phyloP scores from a whole-genome alignment of 1,140 invertebrate genomes.

The Zaprionus kolodkinae region DNA sequence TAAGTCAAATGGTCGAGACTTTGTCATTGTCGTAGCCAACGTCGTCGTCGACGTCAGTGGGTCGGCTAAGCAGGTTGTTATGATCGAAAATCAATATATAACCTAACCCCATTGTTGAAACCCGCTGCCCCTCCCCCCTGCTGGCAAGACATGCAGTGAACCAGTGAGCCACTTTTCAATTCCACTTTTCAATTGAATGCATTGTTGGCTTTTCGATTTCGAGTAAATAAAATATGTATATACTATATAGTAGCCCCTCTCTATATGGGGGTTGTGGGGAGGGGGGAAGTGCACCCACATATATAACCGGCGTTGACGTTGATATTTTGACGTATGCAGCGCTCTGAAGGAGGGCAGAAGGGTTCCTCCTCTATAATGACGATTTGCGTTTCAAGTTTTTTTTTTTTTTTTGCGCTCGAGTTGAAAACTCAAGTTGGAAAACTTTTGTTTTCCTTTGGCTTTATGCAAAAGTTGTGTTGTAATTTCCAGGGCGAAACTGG shows the following conservation, averaged over 20 bases:
- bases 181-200: slow-evolving; percentile 30
- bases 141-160: slow-evolving; percentile 31
- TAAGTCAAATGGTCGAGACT: slow-evolving; percentile 43
- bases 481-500: slow-evolving; percentile 38
- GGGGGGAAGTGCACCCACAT: neutral
- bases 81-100: slow-evolving; percentile 79
- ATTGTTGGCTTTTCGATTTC: slow-evolving; percentile 34
- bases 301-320: neutral
- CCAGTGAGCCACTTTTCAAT: slow-evolving; percentile 23
- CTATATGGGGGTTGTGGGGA: no score
- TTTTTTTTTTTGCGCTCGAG: slow-evolving; percentile 20
- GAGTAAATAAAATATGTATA: slow-evolving; percentile 36
- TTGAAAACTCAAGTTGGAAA: slow-evolving; percentile 9
- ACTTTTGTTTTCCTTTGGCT: slow-evolving; percentile 24
- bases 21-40: slow-evolving; percentile 18
- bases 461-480: slow-evolving; percentile 30
- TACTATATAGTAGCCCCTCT: neutral
- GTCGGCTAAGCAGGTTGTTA: slow-evolving; percentile 69
- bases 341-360: neutral
- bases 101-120: slow-evolving; percentile 53
- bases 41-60: slow-evolving; percentile 28
- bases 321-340: neutral
- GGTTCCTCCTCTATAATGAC: neutral
- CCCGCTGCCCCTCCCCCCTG: neutral
- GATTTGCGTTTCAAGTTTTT: slow-evolving; percentile 6